Conservation (phyloP, 2,113 vertebrate species). For the Acanthochromis polyacanthus region DNA sequence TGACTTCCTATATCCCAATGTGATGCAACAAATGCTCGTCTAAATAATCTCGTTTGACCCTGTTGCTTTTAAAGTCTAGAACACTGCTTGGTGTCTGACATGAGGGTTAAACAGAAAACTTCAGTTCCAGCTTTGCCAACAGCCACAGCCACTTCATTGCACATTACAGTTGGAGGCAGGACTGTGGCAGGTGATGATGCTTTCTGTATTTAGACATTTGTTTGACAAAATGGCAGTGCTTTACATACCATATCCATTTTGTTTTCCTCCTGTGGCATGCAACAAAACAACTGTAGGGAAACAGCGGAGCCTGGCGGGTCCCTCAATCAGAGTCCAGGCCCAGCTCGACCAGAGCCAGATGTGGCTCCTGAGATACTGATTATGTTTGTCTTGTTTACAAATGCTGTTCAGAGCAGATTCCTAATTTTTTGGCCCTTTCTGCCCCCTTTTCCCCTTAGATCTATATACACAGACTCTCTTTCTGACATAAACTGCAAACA, state of each 20-base stretch:
- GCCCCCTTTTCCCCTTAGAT: conserved; percentile 18
- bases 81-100: too few species aligned
- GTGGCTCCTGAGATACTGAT: conserved; percentile 78
- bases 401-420: conserved; percentile 69
- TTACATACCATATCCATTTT: conserved; percentile 44
- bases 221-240: conserved; percentile 27
- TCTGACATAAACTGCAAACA: conserved; percentile 62
- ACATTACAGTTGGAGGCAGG: too few species aligned
- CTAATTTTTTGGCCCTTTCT: conserved; percentile 40
- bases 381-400: conserved; percentile 82
- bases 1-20: too few species aligned
- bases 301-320: conserved; percentile 64
- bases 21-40: too few species aligned
- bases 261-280: conserved; percentile 55
- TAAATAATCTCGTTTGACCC: too few species aligned
- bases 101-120: too few species aligned
- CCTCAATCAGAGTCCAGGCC: conserved; percentile 70
- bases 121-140: too few species aligned
- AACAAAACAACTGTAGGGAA: conserved; percentile 63
- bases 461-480: conserved; percentile 64
- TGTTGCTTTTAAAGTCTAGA: too few species aligned
- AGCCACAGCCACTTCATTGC: too few species aligned
- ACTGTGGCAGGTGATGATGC: conserved; percentile 17
- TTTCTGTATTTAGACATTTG: conserved; percentile 16
- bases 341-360: conserved; percentile 75